These are phyloP conservation scores for Neopipo cinnamomea DNA, from an alignment of 2,113 vertebrate genomes.

Conservation along the genomic window DNA sequence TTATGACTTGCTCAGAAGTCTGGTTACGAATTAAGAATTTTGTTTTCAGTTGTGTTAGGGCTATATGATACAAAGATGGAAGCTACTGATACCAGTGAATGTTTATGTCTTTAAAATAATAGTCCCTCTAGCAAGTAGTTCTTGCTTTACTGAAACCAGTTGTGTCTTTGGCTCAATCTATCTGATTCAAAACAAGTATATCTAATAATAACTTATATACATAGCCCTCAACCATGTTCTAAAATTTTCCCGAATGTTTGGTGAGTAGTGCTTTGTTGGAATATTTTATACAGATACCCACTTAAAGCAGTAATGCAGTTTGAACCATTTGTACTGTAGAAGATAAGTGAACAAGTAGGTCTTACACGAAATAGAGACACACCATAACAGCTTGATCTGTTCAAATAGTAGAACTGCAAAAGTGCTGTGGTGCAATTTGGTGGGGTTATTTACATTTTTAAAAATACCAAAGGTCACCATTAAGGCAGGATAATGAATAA, in stretches of 20 bases:
- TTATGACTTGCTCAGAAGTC: not conserved
- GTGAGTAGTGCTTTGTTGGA: not conserved
- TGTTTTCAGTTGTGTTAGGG: not conserved
- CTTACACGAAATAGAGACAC: not conserved
- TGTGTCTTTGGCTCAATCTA: not conserved
- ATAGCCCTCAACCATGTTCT: not conserved
- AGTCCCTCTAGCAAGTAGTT: not conserved
- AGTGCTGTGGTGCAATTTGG: not conserved
- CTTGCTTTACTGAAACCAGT: not conserved
- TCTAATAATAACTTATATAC: not conserved
- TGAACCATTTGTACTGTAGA: not conserved
- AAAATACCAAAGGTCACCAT: not conserved
- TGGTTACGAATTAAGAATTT: not conserved
- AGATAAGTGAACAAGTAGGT: not conserved
- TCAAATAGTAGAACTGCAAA: not conserved
- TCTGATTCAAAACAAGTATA: not conserved
- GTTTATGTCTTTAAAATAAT: not conserved
- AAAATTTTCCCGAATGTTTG: not conserved
- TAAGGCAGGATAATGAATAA: not conserved
- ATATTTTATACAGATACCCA: not conserved
- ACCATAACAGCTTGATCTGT: not conserved
- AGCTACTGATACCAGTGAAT: not conserved
- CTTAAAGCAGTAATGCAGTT: not conserved
- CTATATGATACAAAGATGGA: not conserved
- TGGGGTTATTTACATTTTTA: not conserved